Conservation (phyloP, 1,140 invertebrate species). For the Drosophila nigrodunni region DNA sequence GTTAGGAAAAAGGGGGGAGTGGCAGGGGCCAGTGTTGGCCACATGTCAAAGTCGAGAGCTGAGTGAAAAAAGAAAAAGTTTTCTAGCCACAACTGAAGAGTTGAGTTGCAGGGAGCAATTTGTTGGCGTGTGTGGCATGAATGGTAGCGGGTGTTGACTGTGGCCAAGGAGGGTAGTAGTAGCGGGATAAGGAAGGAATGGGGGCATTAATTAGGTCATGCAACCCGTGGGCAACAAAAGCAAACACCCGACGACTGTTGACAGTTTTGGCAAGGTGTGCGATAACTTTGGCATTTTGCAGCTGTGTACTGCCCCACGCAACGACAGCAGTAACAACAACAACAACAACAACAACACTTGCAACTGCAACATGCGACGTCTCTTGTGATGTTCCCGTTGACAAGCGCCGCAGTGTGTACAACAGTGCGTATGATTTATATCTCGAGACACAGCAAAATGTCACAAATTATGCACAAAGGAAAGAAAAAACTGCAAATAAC, state of each 20-base stretch:
- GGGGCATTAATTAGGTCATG: conserved; percentile 67
- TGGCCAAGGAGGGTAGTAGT: not conserved
- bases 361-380: conserved; percentile 1
- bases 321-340: conserved; percentile 11
- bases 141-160: not conserved
- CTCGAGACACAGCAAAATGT: conserved; percentile 56
- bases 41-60: conserved; percentile 68
- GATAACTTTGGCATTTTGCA: conserved; percentile 59
- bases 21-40: conserved; percentile 41
- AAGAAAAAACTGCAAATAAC: not conserved
- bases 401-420: conserved; percentile 33
- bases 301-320: conserved; percentile 44
- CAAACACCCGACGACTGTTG: conserved; percentile 34
- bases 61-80: conserved; percentile 70
- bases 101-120: conserved; percentile 19
- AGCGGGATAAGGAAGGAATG: not conserved
- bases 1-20: not conserved
- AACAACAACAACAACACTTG: not conserved
- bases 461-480: conserved; percentile 45
- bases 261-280: conserved; percentile 53
- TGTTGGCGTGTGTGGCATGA: conserved; percentile 17
- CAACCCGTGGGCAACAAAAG: conserved; percentile 44
- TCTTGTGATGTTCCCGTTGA: conserved; percentile 26
- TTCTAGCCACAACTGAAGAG: conserved; percentile 61
- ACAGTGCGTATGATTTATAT: conserved; percentile 78